Evolutionary conservation across 2,113 vertebrate species (phyloP).

Genomic region (Scortum barcoo): DNA sequence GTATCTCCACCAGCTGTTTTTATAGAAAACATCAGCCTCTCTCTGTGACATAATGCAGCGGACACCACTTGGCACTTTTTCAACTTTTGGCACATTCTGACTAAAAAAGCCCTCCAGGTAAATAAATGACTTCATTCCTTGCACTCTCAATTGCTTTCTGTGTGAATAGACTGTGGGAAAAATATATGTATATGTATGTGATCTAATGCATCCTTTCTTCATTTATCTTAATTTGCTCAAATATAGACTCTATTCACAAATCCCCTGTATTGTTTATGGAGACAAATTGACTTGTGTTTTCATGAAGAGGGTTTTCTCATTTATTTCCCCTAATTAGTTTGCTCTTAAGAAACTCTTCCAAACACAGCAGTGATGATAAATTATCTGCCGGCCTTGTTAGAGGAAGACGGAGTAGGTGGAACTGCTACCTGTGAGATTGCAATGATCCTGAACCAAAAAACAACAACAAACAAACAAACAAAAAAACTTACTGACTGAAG

Average conservation of each 20-base stretch:
- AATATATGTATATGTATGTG: background rate
- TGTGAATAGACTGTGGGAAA: background rate
- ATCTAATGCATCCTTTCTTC: constrained; percentile 21
- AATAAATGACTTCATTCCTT: background rate
- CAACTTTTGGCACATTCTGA: background rate
- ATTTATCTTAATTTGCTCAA: constrained; percentile 40
- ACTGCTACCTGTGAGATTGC: constrained; percentile 10
- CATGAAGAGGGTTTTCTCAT: constrained; percentile 30
- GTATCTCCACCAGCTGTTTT: background rate
- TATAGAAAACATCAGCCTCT: background rate
- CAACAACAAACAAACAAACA: background rate
- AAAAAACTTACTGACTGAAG: background rate
- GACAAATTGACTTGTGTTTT: constrained; percentile 50
- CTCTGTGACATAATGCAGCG: constrained; percentile 2
- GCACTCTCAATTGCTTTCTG: background rate
- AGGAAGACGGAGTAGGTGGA: constrained; percentile 27
- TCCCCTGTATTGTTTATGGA: constrained; percentile 32
- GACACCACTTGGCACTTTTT: background rate
- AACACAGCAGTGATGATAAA: constrained; percentile 38
- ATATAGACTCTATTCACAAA: background rate
- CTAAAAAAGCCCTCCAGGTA: constrained; percentile 1
- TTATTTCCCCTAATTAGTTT: constrained; percentile 47
- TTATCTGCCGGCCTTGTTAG: constrained; percentile 36
- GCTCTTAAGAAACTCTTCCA: constrained; percentile 27
- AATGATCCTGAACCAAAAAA: background rate